phyloP scores from a whole-genome alignment of 2,797 vertebrate genomes.

The Cyclura pinguis region DNA sequence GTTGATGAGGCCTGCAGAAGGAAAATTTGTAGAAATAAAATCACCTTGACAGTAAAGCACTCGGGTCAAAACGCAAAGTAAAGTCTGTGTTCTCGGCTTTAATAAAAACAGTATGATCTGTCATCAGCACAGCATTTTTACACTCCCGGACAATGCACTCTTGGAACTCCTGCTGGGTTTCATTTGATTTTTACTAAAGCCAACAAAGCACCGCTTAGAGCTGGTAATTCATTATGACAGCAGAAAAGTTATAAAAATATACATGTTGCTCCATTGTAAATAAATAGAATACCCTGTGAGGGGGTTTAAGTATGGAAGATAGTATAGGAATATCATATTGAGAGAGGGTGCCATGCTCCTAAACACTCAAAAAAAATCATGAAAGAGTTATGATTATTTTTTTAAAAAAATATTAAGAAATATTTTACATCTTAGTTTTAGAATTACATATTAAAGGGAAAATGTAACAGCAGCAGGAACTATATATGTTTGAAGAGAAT shows the following conservation, averaged over 20 bases:
- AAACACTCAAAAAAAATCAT: slow-evolving; percentile 42
- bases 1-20: slow-evolving; percentile 83
- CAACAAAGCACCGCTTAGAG: slow-evolving; percentile 81
- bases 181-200: slow-evolving; percentile 89
- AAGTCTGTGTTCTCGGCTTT: slow-evolving; percentile 89
- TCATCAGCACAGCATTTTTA: slow-evolving; percentile 87
- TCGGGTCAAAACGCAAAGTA: slow-evolving; percentile 90
- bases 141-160: slow-evolving; percentile 85
- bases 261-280: slow-evolving; percentile 77
- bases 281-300: slow-evolving; percentile 70
- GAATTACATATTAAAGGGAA: slow-evolving; percentile 47
- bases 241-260: slow-evolving; percentile 81
- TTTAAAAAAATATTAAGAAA: slow-evolving; percentile 30
- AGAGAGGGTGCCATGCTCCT: slow-evolving; percentile 30
- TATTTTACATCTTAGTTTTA: slow-evolving; percentile 35
- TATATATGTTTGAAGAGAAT: slow-evolving; percentile 55
- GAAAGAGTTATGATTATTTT: background rate
- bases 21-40: slow-evolving; percentile 95
- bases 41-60: slow-evolving; percentile 90
- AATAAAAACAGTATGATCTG: slow-evolving; percentile 95
- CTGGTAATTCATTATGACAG: slow-evolving; percentile 85
- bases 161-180: slow-evolving; percentile 88
- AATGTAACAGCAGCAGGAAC: slow-evolving; percentile 54
- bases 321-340: slow-evolving; percentile 40
- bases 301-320: slow-evolving; percentile 49